Evolutionary conservation across 2,113 vertebrate species (phyloP).

Genomic region (Syrmaticus mikado): DNA sequence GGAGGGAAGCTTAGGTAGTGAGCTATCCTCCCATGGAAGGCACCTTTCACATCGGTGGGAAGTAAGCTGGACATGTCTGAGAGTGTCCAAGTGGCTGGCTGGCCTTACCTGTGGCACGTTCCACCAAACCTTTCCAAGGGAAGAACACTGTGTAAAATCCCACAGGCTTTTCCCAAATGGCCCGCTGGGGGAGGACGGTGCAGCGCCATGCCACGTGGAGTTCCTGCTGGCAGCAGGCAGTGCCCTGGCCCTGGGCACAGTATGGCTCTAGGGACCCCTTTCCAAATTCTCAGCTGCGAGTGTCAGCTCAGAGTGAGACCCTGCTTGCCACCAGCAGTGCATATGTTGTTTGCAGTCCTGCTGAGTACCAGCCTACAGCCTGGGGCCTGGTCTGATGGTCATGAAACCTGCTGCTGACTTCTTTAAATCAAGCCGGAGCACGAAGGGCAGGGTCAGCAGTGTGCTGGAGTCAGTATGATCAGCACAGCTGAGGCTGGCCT

Average conservation of each 20-base stretch:
- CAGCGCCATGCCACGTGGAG: accelerated
- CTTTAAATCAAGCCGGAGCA: background rate
- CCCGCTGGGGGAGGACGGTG: accelerated
- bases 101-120: background rate
- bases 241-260: accelerated
- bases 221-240: background rate
- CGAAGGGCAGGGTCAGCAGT: background rate
- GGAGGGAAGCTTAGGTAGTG: conserved; percentile 29
- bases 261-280: background rate
- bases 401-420: accelerated
- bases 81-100: background rate
- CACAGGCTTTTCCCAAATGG: background rate
- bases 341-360: background rate
- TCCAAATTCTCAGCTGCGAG: background rate
- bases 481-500: accelerated
- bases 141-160: background rate
- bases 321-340: accelerated
- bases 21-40: background rate
- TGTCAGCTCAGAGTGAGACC: background rate
- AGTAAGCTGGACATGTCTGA: background rate
- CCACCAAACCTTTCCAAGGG: background rate
- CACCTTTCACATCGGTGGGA: conserved; percentile 27
- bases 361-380: background rate
- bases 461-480: background rate
- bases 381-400: background rate